Conservation (phyloP, 92 coral and sea anemone species). For the Virgularia gustaviana region DNA sequence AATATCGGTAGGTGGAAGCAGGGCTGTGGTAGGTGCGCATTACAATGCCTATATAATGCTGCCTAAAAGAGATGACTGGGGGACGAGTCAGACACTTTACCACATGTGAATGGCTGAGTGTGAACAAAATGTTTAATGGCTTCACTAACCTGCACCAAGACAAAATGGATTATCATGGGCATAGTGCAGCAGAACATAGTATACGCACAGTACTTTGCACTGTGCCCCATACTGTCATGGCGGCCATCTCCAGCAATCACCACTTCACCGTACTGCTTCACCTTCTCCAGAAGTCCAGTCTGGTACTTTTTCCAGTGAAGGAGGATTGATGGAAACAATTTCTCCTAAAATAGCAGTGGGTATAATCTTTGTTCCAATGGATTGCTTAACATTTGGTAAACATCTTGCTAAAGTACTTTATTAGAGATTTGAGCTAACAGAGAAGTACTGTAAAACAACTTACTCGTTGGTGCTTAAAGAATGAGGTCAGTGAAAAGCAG, state of each 20-base stretch:
- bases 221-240: constrained; percentile 12
- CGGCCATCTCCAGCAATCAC: constrained; percentile 13
- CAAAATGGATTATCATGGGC: constrained; percentile 6
- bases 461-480: constrained; percentile 54
- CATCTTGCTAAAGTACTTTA: not conserved
- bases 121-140: too few species aligned
- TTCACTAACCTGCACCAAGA: constrained; percentile 9
- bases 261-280: not conserved
- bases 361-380: not conserved
- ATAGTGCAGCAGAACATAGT: constrained; percentile 9
- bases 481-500: constrained; percentile 44
- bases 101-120: too few species aligned
- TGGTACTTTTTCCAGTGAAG: constrained; percentile 12
- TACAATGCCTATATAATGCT: constrained; percentile 6
- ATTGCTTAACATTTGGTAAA: not conserved
- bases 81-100: too few species aligned
- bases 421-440: not conserved
- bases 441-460: constrained; percentile 17
- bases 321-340: not conserved
- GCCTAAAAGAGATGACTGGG: too few species aligned
- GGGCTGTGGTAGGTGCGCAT: too few species aligned
- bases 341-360: constrained; percentile 3
- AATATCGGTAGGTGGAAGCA: too few species aligned
- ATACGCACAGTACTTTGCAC: constrained; percentile 13
- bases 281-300: not conserved